phyloP scores from a whole-genome alignment of 2,888 invertebrate species.

The Drosophila picticornis region DNA sequence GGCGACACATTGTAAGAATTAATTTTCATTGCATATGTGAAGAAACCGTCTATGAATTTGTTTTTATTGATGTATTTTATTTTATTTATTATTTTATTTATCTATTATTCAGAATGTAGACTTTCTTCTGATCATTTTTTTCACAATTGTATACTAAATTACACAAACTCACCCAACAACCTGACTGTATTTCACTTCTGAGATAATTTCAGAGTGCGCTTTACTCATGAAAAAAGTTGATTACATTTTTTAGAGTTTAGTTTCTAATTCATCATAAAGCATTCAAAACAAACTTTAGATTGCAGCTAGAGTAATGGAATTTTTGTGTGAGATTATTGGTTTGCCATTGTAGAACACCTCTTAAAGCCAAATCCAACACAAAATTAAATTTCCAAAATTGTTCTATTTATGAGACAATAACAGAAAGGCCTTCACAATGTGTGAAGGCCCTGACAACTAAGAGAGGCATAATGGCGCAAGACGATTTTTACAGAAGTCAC shows the following conservation, averaged over 20 bases:
- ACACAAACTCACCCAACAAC: neutral
- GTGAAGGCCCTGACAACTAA: neutral
- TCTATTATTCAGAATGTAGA: neutral
- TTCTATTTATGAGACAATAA: neutral
- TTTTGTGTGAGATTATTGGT: neutral
- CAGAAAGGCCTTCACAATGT: neutral
- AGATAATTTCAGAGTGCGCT: too few species aligned
- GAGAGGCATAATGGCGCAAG: neutral
- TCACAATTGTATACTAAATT: neutral
- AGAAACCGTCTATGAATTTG: neutral
- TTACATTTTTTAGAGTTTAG: neutral
- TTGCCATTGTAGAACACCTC: neutral
- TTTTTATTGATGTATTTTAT: neutral
- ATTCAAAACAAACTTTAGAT: neutral
- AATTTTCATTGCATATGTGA: neutral
- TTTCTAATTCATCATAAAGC: neutral
- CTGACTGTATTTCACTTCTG: neutral
- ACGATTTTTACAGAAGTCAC: neutral
- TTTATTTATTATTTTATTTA: neutral
- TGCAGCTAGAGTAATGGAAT: neutral
- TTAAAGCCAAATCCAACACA: neutral
- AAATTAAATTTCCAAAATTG: neutral
- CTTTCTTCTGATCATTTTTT: neutral
- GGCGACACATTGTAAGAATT: neutral
- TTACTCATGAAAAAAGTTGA: neutral